These are phyloP conservation scores for Chamaea fasciata DNA, from an alignment of 2,113 vertebrate genomes.

Conservation along the genomic window DNA sequence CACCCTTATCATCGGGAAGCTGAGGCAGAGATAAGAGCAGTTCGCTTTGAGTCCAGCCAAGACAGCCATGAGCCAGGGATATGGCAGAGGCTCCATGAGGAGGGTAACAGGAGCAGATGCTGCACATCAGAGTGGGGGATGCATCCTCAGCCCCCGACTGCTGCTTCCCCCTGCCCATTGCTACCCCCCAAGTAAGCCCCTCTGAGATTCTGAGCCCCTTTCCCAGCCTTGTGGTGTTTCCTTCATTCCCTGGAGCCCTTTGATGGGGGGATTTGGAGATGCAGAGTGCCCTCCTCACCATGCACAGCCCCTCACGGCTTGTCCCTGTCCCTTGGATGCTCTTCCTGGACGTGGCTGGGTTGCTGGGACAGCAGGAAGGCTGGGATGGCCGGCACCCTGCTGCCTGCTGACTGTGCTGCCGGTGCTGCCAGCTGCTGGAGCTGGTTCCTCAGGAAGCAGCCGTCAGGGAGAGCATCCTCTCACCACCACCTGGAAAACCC, in stretches of 20 bases:
- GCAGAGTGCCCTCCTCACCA: rapidly evolving
- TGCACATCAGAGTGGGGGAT: rapidly evolving
- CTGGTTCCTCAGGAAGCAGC: conserved; percentile 43
- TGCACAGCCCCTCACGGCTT: neutral
- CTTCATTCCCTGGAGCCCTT: neutral
- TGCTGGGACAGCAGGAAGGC: conserved; percentile 24
- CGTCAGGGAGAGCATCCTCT: conserved; percentile 16
- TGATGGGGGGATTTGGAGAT: neutral
- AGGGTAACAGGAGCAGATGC: neutral
- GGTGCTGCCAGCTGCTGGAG: neutral
- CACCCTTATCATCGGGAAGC: neutral
- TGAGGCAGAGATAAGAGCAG: conserved; percentile 18
- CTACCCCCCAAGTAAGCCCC: neutral
- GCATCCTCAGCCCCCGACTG: rapidly evolving
- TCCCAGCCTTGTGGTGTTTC: neutral
- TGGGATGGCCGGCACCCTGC: neutral
- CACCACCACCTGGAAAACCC: neutral
- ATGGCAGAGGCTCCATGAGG: neutral
- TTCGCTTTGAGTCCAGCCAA: neutral
- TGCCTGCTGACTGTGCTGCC: neutral
- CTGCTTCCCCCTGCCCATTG: neutral
- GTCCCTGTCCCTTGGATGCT: neutral
- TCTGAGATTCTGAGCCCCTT: neutral
- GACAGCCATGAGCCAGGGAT: neutral
- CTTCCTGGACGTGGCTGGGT: neutral